A percentile compares a stretch with the other conserved stretches of the same genome.
Evolutionary conservation across 2,888 invertebrate species (phyloP).

Genomic region (Phasia obesa): DNA sequence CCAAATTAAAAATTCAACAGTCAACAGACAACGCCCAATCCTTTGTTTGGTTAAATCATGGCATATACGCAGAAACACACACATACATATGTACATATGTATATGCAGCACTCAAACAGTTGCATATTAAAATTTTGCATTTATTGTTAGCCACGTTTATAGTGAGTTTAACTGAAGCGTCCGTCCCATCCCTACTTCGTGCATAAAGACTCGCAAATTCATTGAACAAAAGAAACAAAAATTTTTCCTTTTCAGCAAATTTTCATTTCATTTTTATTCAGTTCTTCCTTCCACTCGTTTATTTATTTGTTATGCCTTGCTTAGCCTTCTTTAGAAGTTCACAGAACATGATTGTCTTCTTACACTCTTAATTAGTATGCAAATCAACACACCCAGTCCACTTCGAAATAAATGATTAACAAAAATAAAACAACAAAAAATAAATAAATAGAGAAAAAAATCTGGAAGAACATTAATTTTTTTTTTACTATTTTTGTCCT

Average conservation of each 20-base stretch:
- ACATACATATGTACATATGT: neutral
- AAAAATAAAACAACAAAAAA: conserved; percentile 24
- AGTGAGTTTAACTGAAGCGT: conserved; percentile 36
- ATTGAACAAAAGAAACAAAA: conserved; percentile 50
- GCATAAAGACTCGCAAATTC: conserved; percentile 28
- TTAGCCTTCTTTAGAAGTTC: conserved; percentile 33
- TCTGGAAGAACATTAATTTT: conserved; percentile 34
- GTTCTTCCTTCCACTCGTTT: conserved; percentile 20
- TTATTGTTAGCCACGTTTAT: conserved; percentile 57
- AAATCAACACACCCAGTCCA: conserved; percentile 68
- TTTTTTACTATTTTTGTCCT: conserved; percentile 53
- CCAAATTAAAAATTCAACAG: neutral
- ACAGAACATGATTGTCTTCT: conserved; percentile 51
- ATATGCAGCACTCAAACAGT: conserved; percentile 3
- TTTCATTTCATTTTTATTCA: conserved; percentile 57
- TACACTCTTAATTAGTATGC: conserved; percentile 68
- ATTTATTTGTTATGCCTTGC: conserved; percentile 33
- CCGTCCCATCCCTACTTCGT: conserved; percentile 22
- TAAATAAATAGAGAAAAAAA: conserved; percentile 6
- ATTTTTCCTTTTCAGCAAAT: conserved; percentile 48
- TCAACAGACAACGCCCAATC: conserved; percentile 69
- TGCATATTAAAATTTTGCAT: conserved; percentile 40
- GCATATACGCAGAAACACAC: conserved; percentile 6
- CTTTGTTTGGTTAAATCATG: conserved; percentile 58
- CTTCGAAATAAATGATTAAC: conserved; percentile 54